phyloP scores from a whole-genome alignment of 2,113 vertebrate genomes.

The Saccopteryx leptura region DNA sequence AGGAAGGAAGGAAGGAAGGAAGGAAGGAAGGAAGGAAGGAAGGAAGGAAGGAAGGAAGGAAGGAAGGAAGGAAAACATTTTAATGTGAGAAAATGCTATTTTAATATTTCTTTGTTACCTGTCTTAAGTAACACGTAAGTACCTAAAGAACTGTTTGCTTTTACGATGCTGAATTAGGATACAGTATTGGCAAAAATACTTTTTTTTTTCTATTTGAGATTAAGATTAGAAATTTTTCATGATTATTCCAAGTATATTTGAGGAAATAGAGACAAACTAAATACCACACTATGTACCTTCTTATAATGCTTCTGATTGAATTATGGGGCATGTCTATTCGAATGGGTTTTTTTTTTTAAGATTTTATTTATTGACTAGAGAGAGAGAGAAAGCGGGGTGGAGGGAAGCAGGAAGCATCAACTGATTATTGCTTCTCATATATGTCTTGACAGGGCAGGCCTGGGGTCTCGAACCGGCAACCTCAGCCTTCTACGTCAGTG shows the following conservation, averaged over 20 bases:
- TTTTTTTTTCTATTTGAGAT: conserved; percentile 20
- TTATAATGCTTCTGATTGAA: conserved; percentile 26
- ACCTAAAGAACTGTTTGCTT: conserved; percentile 48
- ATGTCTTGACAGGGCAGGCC: too few relatives aligned
- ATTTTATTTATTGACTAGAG: too few relatives aligned
- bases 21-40: too few relatives aligned
- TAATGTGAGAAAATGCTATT: conserved; percentile 6
- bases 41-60: too few relatives aligned
- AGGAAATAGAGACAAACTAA: conserved; percentile 42
- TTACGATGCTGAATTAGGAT: background rate
- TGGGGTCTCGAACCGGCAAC: too few relatives aligned
- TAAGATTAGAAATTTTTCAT: conserved; percentile 55
- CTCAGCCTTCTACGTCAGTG: too few relatives aligned
- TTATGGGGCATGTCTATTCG: background rate
- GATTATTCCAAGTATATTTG: conserved; percentile 61
- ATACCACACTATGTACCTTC: conserved; percentile 5
- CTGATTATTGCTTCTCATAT: too few relatives aligned
- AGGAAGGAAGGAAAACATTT: background rate
- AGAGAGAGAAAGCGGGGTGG: too few relatives aligned
- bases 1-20: too few relatives aligned
- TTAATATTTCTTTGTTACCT: conserved; percentile 59
- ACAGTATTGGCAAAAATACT: background rate
- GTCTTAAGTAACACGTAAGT: conserved; percentile 35
- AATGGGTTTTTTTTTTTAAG: too few relatives aligned
- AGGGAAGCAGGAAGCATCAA: too few relatives aligned